Evolutionary conservation across 2,888 invertebrate species (phyloP).

Genomic region (Lepidonotus clava): DNA sequence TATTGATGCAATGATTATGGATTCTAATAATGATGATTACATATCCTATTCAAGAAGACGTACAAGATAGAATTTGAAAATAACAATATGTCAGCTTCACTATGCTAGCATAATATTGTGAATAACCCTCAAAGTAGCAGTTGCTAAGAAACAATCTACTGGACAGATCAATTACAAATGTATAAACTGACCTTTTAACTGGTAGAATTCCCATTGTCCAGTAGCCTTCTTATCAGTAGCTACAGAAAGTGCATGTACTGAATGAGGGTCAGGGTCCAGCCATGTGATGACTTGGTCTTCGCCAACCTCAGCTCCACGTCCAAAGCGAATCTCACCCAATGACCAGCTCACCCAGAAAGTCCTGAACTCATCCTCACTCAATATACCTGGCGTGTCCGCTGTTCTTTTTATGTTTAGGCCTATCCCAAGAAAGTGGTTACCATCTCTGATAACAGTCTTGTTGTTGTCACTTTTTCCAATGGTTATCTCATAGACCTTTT

Average conservation of each 20-base stretch:
- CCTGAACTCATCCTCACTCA: neutral
- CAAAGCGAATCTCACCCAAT: constrained; percentile 9
- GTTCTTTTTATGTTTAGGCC: neutral
- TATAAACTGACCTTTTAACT: neutral
- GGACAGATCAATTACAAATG: no score
- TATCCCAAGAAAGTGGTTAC: neutral
- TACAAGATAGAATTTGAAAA: no score
- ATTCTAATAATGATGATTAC: no score
- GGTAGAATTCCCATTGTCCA: constrained; percentile 8
- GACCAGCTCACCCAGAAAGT: constrained; percentile 27
- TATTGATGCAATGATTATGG: no score
- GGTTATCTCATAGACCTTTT: neutral
- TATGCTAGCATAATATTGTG: no score
- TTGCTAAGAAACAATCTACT: no score
- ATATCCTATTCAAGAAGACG: no score
- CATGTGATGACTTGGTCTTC: neutral
- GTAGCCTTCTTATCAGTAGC: neutral
- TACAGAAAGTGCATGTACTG: constrained; percentile 21
- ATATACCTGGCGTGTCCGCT: neutral
- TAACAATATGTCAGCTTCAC: no score
- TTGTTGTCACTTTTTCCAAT: neutral
- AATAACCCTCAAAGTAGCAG: no score
- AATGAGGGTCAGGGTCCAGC: neutral
- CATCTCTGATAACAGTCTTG: neutral
- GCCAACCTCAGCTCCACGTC: constrained; percentile 7